Base-by-base conservation (phyloP, 1,140 invertebrate species). In the Nilaparvata lugens region DNA sequence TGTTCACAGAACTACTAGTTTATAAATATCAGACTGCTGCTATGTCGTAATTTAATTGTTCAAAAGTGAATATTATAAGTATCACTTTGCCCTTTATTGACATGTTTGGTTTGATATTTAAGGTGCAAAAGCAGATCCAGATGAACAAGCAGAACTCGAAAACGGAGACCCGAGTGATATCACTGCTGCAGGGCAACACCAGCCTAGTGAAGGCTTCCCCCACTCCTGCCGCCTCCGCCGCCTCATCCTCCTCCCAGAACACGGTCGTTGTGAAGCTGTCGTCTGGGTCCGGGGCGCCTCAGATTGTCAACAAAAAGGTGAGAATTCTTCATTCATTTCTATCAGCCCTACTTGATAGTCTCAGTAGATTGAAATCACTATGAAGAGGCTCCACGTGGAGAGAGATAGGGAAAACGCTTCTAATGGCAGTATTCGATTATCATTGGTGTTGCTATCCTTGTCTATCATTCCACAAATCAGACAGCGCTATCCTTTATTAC, bases 71-170 rank as follows among this genome's bases (percentile, higher is more conserved):
- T 14, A 67, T 71, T n/a, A 24, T 28, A 23, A 59, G 58, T 31
- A 19, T 4, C 16, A 9, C 24, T 28, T n/a, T 23, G 23, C 24
- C 14, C 31, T 31, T 16, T 40, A n/a, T 59, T 56, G 31, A 54
- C 18, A 54, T 54, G 52, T 21, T n/a, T 54, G 9, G 7, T 58
- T 35, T 2, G 31, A 35, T 35, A 11, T 60, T 62, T 51, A 64
- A 80, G 78, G 79, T 87, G 23, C 83, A 88, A 70, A 77, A 82
- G 65, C 85, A 87, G 71, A 85, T 86, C 59, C 80, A 82, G 38
- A 76, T 86, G 31, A 85, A 85, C 69, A 72, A 80, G 60, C 83
- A 86, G 70, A 84, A 77, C 63, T 75, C 79, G 62, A 85, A 84
- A 73, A 79, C 81, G 24, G 82, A 85, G 67, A 79, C 81, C 60